A percentile compares a stretch with the other conserved stretches of the same genome.
phyloP scores from a whole-genome alignment of 2,797 vertebrate species.

The Morelia viridis region DNA sequence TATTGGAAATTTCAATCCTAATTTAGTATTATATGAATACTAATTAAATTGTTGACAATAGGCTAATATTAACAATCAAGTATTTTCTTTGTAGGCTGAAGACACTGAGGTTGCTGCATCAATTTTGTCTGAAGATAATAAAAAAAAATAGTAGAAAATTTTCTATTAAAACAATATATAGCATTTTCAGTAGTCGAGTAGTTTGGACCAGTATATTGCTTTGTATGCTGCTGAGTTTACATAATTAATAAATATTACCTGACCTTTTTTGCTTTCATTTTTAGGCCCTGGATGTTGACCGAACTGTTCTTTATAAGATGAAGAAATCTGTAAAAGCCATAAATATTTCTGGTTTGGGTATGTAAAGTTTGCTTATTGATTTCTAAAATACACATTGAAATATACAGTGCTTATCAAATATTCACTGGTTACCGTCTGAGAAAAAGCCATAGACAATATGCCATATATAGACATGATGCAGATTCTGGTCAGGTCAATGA shows the following conservation, averaged over 20 bases:
- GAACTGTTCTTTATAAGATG: conserved; percentile 98
- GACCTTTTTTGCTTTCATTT: conserved; percentile 36
- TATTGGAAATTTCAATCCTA: conserved; percentile 32
- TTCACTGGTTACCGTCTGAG: neutral
- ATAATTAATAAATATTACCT: neutral
- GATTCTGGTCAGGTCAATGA: neutral
- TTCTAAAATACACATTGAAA: neutral
- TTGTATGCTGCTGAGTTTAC: neutral
- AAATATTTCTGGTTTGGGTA: conserved; percentile 94
- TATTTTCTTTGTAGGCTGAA: neutral
- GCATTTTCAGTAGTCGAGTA: conserved; percentile 28
- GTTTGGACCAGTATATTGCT: neutral
- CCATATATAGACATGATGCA: neutral
- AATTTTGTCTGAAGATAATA: neutral
- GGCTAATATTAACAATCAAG: neutral
- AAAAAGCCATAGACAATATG: neutral
- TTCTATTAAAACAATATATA: neutral
- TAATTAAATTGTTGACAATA: neutral
- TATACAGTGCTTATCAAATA: neutral
- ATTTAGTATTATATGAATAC: conserved; percentile 39
- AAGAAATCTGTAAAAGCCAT: conserved; percentile 99
- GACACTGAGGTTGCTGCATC: neutral
- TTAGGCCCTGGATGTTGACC: conserved; percentile 95
- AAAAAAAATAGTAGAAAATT: neutral
- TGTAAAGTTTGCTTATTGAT: conserved; percentile 65